These are phyloP conservation scores for Zygothrica quintamaculata DNA, from an alignment of 2,888 invertebrate species.

Conservation along the genomic window DNA sequence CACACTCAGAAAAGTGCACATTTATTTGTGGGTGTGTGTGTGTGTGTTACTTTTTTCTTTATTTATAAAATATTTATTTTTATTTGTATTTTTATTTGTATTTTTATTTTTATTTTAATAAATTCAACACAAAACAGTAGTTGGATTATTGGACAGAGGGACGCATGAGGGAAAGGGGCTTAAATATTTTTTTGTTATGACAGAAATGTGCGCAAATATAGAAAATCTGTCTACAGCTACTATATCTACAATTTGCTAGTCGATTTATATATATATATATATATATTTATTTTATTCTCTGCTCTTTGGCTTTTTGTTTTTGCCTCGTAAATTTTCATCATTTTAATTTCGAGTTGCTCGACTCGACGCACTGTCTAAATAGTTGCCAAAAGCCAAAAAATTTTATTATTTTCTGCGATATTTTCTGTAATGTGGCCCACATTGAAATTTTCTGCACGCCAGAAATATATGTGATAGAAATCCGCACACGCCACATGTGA, in stretches of 20 bases:
- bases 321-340: slow-evolving; percentile 41
- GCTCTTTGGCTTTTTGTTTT: slow-evolving; percentile 25
- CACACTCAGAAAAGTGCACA: slow-evolving; percentile 2
- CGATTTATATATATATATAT: no score
- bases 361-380: slow-evolving; percentile 53
- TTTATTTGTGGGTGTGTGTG: slow-evolving; percentile 48
- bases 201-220: slow-evolving; percentile 67
- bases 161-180: slow-evolving; percentile 2
- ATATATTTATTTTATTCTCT: no score
- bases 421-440: slow-evolving; percentile 66
- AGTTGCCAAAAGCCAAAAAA: slow-evolving; percentile 70
- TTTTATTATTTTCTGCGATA: slow-evolving; percentile 63
- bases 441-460: slow-evolving; percentile 43
- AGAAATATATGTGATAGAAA: slow-evolving; percentile 45
- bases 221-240: slow-evolving; percentile 43
- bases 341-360: slow-evolving; percentile 42
- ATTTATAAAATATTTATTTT: slow-evolving; percentile 61
- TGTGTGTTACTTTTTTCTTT: no score
- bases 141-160: slow-evolving; percentile 2
- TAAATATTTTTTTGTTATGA: slow-evolving; percentile 73
- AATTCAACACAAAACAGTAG: slow-evolving; percentile 40
- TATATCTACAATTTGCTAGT: slow-evolving; percentile 34
- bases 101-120: slow-evolving; percentile 67
- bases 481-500: slow-evolving; percentile 38
- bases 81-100: slow-evolving; percentile 41